Evolutionary conservation across 2,797 vertebrate genomes (phyloP), one percentile per base, ranked within the genome.

Genomic region (Zenarchopterus dispar): DNA sequence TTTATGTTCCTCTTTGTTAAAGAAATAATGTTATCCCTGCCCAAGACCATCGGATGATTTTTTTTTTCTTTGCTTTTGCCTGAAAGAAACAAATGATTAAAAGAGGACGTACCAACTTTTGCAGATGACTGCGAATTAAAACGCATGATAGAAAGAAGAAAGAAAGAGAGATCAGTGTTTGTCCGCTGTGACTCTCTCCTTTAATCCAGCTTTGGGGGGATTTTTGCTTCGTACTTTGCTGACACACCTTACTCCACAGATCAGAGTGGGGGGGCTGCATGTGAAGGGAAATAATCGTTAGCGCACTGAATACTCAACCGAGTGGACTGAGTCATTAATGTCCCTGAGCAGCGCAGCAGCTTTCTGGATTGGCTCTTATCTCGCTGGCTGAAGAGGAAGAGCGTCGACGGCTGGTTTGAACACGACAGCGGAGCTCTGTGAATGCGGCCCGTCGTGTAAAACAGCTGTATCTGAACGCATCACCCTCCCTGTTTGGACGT

Each of bases 161-260:
- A 39, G 6, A 6, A 26, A 26, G 17, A 47, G 42, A 42, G 11
- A 4, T 24, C 21, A 60, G 52, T 60, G 55, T 76, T 56, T 48
- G 61, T 59, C 51, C 69, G 61, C 28, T 15, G 11, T 26, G 41
- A 60, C 69, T 65, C 59, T 41, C 17, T 45, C 52, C 23, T 18
- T 24, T 62, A 64, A 85, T 60, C 49, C 72, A 65, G 70, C 55
- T 70, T 73, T 68, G 13, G 19, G 57, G 57, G 56, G 62, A 70
- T 64, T 75, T 77, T 71, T 36, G 61, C 68, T 53, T 48, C 58
- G 50, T 18, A 7, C 41, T 77, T 74, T 47, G n/a, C 56, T 63
- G 56, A 67, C 59, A 73, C 56, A 67, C 66, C 57, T 62, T 67
- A 60, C 2, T 44, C 39, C 42, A 45, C 54, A 77, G 60, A 72